Base-by-base conservation (phyloP, 2,113 vertebrate species). In the Entomyzon cyanotis region DNA sequence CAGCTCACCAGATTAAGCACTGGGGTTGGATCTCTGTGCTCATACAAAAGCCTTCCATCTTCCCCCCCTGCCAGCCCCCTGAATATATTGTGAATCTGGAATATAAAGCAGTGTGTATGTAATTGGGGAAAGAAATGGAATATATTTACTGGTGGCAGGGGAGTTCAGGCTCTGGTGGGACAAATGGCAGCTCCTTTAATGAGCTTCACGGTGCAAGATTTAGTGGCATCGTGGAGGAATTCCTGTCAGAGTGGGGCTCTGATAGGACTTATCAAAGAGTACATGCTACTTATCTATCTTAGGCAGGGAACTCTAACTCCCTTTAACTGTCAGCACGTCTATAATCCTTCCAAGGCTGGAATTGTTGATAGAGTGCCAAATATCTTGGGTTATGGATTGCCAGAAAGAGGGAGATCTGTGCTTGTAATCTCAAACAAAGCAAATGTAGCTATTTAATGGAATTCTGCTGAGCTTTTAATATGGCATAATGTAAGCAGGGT, bases 211-310 rank as follows among this genome's bases (percentile, higher is more conserved):
- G 78, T 52, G 18, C 83, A 52, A 87, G 71, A 95, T 95, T 97
- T 82, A 89, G 76, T 63, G 79, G 92, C 47, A 10, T 67, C 46
- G 21, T 47, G 74, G n/a, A 94, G 87, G 76, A 95, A 97, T 97
- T 96, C 76, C 73, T 95, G 90, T 96, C 92, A 95, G 85, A 94
- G 52, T 37, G 50, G 89, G 81, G 79, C 93, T 96, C 90, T 94
- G 90, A 93, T 95, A 96, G 81, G 78, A 87, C 82, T 97, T 97
- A 97, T 89, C 85, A 93, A 92, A 79, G 62, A 75, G 20, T 74
- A n/a, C 78, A 75, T 44, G 76, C 69, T 94, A 84, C 83, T 96
- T 96, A 94, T 92, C 71, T 95, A 21, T 90, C 87, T 94, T 78
- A 41, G 35, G 85, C 94, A 93, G 69, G 85, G 94, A 81, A 90